Base-by-base conservation (phyloP, 2,888 invertebrate species). In the Erannis defoliaria region DNA sequence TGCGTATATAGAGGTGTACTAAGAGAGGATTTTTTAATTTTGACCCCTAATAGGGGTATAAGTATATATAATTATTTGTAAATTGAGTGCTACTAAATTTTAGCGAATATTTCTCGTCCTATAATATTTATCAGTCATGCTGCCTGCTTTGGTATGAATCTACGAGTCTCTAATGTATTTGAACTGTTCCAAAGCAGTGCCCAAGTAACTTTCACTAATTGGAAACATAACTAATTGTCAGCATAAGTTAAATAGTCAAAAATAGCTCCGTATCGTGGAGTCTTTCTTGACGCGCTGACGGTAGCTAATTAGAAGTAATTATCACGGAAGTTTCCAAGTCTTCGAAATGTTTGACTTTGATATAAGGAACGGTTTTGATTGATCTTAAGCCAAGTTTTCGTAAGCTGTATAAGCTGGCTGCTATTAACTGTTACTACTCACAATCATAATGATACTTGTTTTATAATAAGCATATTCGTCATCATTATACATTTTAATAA, bases 151-250 rank as follows among this genome's bases (percentile, higher is more conserved):
- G 43, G n/a, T 46, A 9, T 48, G 42, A 19, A 18, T 21, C 21
- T 14, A 21, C 29, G 10, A 3, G 33, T 16, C 10, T 58, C 51
- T 50, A 46, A 59, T 64, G 38, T 60, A 56, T 56, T 71, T 68
- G 64, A 62, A 66, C 50, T 63, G 66, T 71, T 72, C 62, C 62
- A 38, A 70, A 72, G 63, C 66, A 66, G 62, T 68, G 63, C 64
- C 65, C 48, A 71, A 60, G 74, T 67, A 73, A 74, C 68, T 74
- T 77, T 70, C 57, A 65, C 72, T 79, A 80, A 80, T 76, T 80
- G 67, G 68, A 73, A 67, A 75, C 71, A 67, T 72, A 74, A 78
- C 72, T 72, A 79, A 79, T 79, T 77, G 72, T 71, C 67, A 74
- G 69, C 55, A 71, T 74, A 74, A 78, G 71, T 75, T 75, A 72